Base-by-base conservation (phyloP, 2,888 invertebrate species). In the Coleophora deauratella region DNA sequence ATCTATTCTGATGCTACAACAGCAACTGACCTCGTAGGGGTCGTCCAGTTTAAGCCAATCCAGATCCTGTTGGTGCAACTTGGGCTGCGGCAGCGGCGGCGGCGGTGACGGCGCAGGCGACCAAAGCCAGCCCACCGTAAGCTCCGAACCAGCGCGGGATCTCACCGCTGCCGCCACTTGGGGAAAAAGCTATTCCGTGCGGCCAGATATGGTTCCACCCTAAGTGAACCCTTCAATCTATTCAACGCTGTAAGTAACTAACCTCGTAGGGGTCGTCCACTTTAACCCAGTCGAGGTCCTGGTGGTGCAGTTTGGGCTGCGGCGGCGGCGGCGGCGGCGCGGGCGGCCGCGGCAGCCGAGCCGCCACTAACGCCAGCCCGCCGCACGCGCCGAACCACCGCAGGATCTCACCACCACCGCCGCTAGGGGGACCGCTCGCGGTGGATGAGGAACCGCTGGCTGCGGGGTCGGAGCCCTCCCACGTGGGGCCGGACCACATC, bases 301-400 rank as follows among this genome's bases (percentile, higher is more conserved):
- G 88, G 64, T 46, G 88, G 72, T 56, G 91, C 87, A 53, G 90
- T 87, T n/a, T 40, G 38, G 60, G 54, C 12, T 87, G 77, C n/a
- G 87, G 84, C 11, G 88, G 74, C 47, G 75, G 70, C n/a, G 89
- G 88, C 52, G 80, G 74, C 53, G 96, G 94, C 4, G 96, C 95
- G 80, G 94, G 95, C 12, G 97, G 92, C 0, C 96, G 89, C 1
- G 97, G 97, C 59, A 98, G 86, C 54, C 96, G 93, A 61, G 94
- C 93, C 0, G 97, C 97, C 45, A 98, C 84, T 44, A 97, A 86
- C 10, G 95, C 95, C 43, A 98, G 87, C 1, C 97, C 97, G 43
- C 97, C 97, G 52, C 93, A 91, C 47, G 91, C 90, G 39, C 96
- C 95, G 80, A 98, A 97, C 55, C 94, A 92, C 61, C 95, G 93